A percentile compares a stretch with the other conserved stretches of the same genome.
phyloP scores from a whole-genome alignment of 2,113 vertebrate genomes.

The Phasianus colchicus region DNA sequence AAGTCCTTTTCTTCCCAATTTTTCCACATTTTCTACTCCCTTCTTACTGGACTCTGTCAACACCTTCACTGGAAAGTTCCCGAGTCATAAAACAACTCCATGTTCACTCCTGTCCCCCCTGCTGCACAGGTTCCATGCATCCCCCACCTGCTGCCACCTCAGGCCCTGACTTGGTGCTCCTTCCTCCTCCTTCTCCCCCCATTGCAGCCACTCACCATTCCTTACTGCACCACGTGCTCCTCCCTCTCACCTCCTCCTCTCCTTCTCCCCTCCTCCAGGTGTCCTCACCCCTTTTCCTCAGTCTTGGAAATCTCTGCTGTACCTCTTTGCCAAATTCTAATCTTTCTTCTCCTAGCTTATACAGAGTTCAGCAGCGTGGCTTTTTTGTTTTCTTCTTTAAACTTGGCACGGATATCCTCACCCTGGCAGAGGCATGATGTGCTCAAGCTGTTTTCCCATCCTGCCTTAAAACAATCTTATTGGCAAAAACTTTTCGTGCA shows the following conservation, averaged over 20 bases:
- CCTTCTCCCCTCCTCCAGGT: not conserved
- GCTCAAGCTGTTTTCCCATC: not conserved
- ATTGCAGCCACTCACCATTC: not conserved
- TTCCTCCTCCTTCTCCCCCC: not conserved
- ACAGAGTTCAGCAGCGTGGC: not conserved
- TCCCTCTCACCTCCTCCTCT: not conserved
- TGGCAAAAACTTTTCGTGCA: not conserved
- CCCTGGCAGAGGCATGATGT: not conserved
- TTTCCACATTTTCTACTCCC: not conserved
- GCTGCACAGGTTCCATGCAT: accelerated
- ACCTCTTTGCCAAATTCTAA: not conserved
- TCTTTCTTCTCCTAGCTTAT: not conserved
- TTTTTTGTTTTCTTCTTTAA: not conserved
- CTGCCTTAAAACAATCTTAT: not conserved
- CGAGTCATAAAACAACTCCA: not conserved
- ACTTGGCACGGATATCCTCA: not conserved
- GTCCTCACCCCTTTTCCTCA: not conserved
- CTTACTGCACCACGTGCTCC: not conserved
- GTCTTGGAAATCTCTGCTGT: not conserved
- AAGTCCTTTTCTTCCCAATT: accelerated
- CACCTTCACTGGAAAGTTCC: not conserved
- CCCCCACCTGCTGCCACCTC: too few species aligned
- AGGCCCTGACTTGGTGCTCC: accelerated
- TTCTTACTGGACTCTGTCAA: accelerated
- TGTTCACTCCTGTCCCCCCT: not conserved